Base-by-base conservation (phyloP, 1,140 invertebrate genomes). In the Drepana arcuata region DNA sequence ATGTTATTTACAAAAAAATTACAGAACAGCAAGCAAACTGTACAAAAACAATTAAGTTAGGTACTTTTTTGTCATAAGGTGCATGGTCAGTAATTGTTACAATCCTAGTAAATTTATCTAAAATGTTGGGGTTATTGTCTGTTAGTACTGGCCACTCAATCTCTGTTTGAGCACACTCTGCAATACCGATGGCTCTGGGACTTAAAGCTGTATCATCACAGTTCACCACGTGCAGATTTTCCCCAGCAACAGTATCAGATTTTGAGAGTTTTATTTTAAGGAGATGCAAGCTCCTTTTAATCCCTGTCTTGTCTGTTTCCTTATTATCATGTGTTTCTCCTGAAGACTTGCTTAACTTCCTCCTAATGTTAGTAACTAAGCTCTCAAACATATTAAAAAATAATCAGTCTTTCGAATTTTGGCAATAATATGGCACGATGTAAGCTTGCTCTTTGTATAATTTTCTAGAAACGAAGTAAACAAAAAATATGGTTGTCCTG, bases 21-120 rank as follows among this genome's bases (percentile, higher is more conserved):
- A 21, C 18, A 21, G 9, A 21, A 5, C 4, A 21, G 18, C 9
- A 21, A 21, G 4, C 18, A 21, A 21, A 21, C 69, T 60, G 62
- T 55, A 35, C 41, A 27, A 16, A 12, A 34, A 41, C n/a, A 39
- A 7, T 21, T 25, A 18, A 34, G 2, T 9, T 2, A 7, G 68
- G 52, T 81, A 85, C 84, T 54, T 78, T 69, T 48, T 48, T 57
- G 37, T 67, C 54, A 46, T 51, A 47, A 23, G 59, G 41, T 34
- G 59, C 56, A 47, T 84, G 65, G 42, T 87, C 77, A 48, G 79
- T 71, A 21, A 87, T 72, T 28, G 82, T 86, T 38, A 88, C 85
- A 43, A 90, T 88, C 54, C 83, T 84, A 51, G 88, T 86, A 84
- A 91, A 91, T 66, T 86, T 87, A 48, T 91, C 88, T 49, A 90